A percentile compares a stretch with the other conserved stretches of the same genome.
phyloP scores from a whole-genome alignment of 1,140 invertebrate genomes.

The Leptoteleia sp. region DNA sequence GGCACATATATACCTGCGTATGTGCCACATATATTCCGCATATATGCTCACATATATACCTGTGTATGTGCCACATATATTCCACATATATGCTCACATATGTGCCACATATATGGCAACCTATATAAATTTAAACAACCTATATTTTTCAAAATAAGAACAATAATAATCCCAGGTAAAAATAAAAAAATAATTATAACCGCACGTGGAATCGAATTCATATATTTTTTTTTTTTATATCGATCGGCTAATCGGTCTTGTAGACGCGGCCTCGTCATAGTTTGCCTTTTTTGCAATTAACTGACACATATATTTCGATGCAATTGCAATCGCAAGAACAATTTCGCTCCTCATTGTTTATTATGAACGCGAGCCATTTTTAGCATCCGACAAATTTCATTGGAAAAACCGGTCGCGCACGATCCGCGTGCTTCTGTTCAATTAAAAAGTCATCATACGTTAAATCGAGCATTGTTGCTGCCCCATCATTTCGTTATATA shows the following conservation, averaged over 20 bases:
- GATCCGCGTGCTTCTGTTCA: constrained; percentile 13
- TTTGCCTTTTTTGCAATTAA: constrained; percentile 67
- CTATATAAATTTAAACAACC: too few species aligned
- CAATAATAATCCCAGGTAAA: too few species aligned
- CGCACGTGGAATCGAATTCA: too few species aligned
- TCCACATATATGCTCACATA: too few species aligned
- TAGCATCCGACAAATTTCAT: constrained; percentile 10
- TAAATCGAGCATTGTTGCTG: constrained; percentile 4
- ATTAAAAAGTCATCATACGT: constrained; percentile 27
- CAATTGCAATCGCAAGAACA: constrained; percentile 44
- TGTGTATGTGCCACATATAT: too few species aligned
- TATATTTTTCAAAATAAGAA: too few species aligned
- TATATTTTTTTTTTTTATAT: constrained; percentile 10
- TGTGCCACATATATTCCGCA: too few species aligned
- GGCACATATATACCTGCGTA: too few species aligned
- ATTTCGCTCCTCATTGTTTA: constrained; percentile 38
- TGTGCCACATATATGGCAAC: too few species aligned
- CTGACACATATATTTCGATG: constrained; percentile 67
- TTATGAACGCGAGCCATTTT: constrained; percentile 5
- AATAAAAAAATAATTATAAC: too few species aligned
- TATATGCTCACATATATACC: too few species aligned
- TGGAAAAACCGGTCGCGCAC: constrained; percentile 25
- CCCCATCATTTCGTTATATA: too few species aligned
- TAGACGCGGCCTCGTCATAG: constrained; percentile 8
- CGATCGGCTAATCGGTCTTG: constrained; percentile 1